A percentile compares a stretch with the other conserved stretches of the same genome.
phyloP scores from a whole-genome alignment of 2,113 vertebrate species.

The Panthera tigris region DNA sequence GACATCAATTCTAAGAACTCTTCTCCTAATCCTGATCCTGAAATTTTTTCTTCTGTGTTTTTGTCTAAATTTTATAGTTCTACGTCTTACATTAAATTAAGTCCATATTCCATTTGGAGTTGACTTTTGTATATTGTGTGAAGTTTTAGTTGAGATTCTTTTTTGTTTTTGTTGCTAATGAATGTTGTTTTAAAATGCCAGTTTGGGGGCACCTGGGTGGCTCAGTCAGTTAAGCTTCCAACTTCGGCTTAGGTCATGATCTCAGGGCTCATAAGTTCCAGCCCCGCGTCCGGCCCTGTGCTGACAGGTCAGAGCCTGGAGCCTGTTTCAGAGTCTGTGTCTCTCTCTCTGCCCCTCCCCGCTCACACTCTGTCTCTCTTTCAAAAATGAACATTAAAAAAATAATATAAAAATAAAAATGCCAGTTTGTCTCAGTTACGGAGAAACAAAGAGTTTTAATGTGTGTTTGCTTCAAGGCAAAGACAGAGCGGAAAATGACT shows the following conservation, averaged over 20 bases:
- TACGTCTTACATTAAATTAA: neutral
- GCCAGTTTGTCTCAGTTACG: neutral
- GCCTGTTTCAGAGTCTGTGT: too few species aligned
- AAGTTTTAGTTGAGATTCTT: neutral
- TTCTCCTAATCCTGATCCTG: neutral
- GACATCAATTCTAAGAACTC: neutral
- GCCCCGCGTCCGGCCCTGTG: too few species aligned
- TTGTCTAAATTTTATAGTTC: conserved; percentile 31
- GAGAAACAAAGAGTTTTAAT: conserved; percentile 10
- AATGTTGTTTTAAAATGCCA: conserved; percentile 22
- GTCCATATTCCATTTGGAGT: neutral
- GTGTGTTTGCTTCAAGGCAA: neutral
- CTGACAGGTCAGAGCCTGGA: too few species aligned
- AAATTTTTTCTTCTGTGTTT: neutral
- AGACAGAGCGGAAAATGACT: neutral
- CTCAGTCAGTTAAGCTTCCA: too few species aligned
- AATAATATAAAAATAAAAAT: too few species aligned
- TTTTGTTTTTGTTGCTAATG: neutral
- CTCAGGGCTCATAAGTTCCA: too few species aligned
- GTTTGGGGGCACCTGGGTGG: too few species aligned
- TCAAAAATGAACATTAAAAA: too few species aligned
- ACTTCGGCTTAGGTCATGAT: too few species aligned
- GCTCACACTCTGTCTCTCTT: too few species aligned
- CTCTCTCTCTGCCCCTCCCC: too few species aligned
- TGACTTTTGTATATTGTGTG: neutral